Percentiles rank a stretch among this genome's conserved stretches.
Evolutionary conservation across 2,113 vertebrate species (phyloP).

Genomic region (Mesocricetus auratus): DNA sequence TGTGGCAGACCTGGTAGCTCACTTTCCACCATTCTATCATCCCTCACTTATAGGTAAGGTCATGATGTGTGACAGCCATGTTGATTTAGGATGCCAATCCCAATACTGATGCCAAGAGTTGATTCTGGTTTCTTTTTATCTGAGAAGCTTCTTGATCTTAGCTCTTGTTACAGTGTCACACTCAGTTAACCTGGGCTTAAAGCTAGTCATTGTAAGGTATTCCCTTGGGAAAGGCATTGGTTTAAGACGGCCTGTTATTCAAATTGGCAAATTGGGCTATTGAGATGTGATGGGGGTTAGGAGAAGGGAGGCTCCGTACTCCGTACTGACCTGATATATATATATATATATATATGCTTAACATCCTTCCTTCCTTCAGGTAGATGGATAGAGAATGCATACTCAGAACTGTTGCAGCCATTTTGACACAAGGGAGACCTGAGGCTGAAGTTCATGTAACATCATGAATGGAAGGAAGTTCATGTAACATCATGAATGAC

Average conservation of each 20-base stretch:
- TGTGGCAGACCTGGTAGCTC: neutral
- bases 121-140: neutral
- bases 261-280: accelerated
- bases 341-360: neutral
- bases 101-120: neutral
- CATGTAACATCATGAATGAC: neutral
- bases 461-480: neutral
- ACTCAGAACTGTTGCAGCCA: neutral
- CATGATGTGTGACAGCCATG: accelerated
- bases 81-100: neutral
- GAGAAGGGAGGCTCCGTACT: neutral
- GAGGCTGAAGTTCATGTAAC: neutral
- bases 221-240: neutral
- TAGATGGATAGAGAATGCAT: neutral
- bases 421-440: neutral
- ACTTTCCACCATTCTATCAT: neutral
- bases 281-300: neutral
- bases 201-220: neutral
- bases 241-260: neutral
- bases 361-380: neutral
- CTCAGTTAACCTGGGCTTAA: neutral
- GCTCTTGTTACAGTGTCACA: neutral
- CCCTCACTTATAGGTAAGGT: accelerated
- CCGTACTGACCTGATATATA: neutral
- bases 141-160: neutral